phyloP scores from a whole-genome alignment of 2,113 vertebrate genomes.

The Eublepharis macularius region DNA sequence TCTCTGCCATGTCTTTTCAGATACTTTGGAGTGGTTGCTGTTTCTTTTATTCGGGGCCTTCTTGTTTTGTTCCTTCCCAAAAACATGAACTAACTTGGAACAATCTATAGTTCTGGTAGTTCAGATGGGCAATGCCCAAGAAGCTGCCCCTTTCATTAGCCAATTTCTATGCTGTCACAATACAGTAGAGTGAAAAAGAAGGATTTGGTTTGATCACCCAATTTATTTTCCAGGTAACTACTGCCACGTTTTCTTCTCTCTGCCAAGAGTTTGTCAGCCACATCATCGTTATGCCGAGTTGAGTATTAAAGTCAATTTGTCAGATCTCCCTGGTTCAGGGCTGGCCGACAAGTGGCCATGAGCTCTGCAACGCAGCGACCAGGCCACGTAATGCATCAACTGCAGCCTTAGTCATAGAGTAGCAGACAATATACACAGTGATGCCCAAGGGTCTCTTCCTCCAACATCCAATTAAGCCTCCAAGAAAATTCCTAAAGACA shows the following conservation, averaged over 20 bases:
- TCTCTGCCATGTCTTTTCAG: not conserved
- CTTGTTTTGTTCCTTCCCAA: not conserved
- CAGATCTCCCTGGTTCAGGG: not conserved
- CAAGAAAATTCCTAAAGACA: not conserved
- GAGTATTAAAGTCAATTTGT: not conserved
- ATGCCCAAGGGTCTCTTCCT: not conserved
- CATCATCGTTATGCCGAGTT: not conserved
- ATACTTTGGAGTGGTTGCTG: not conserved
- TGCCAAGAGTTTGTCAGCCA: not conserved
- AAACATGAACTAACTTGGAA: not conserved
- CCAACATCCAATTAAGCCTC: not conserved
- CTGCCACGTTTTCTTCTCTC: not conserved
- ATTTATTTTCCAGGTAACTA: not conserved
- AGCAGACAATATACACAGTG: not conserved
- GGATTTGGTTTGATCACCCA: not conserved
- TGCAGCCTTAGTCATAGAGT: not conserved
- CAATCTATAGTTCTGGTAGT: not conserved
- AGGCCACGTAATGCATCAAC: not conserved
- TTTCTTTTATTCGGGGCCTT: not conserved
- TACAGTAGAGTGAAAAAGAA: not conserved
- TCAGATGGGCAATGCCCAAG: not conserved
- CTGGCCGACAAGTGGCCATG: not conserved
- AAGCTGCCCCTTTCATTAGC: not conserved
- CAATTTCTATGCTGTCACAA: not conserved
- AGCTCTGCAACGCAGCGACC: not conserved